Evolutionary conservation across 2,888 invertebrate genomes (phyloP), one percentile per base, ranked within the genome.

Genomic region (Dicroscelio sp.): DNA sequence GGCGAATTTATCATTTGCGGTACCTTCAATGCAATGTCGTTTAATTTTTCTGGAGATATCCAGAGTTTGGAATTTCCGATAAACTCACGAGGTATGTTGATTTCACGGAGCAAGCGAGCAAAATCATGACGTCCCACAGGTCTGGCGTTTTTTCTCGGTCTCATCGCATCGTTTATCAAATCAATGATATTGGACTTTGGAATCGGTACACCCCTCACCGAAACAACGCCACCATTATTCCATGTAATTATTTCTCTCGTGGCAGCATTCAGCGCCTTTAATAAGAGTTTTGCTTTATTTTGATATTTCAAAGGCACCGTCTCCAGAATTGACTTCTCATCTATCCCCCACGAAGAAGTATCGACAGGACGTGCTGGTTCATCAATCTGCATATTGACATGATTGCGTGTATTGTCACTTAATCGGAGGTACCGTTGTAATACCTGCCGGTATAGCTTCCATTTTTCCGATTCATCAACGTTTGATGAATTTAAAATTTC

Each of bases 381-480:
- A 14, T 43, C 43, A 14, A 14, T 43, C 43, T 8, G 43, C 43
- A 14, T 43, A 43, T 14, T 43, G 8, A 43, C 14, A 8, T 8
- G 10, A 14, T 8, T 12, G 43, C 43, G 43, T 43, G 43, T 43
- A 43, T 43, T 43, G 8, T 43, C 43, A 8, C 8, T 43, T 14
- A 43, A 8, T 14, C 43, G 43, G 10, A 43, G 14, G 14, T 43
- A 43, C 8, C 43, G 43, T 43, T 43, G 43, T 14, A 43, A 43
- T 14, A 43, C 8, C 43, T 43, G 43, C n/a, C n/a, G n/a, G n/a
- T n/a, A n/a, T n/a, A 86, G 38, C 0, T 71, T n/a, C 85, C 90
- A 92, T 67, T 91, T 91, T 67, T 88, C 86, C n/a, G 58, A n/a
- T 20, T 90, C 86, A 38, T 83, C 60, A 30, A 23, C 86, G 71